phyloP scores from a whole-genome alignment of 2,888 invertebrate genomes.

The Epiperipatus broadwayi region DNA sequence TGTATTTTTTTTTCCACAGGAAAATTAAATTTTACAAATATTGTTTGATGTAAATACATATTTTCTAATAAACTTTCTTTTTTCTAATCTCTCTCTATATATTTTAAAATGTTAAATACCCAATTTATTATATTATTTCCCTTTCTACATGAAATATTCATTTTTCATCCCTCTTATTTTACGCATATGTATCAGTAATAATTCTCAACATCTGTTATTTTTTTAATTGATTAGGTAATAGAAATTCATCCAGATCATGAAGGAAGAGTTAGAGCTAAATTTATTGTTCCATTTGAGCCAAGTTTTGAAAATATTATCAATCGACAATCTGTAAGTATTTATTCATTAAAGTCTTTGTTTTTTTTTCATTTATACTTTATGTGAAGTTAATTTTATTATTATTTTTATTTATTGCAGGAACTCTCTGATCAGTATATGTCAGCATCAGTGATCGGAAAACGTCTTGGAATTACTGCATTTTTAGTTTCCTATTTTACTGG shows the following conservation, averaged over 20 bases:
- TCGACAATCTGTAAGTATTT: slow-evolving; percentile 17
- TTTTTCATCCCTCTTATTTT: too few species aligned
- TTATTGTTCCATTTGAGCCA: slow-evolving; percentile 24
- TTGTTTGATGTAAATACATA: too few species aligned
- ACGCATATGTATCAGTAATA: too few species aligned
- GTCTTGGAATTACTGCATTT: slow-evolving; percentile 39
- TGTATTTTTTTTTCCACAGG: too few species aligned
- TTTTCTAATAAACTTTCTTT: too few species aligned
- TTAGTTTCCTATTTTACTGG: slow-evolving; percentile 71
- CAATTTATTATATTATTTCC: too few species aligned
- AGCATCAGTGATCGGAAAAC: slow-evolving; percentile 26
- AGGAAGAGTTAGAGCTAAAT: slow-evolving; percentile 20
- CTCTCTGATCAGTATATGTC: slow-evolving; percentile 22
- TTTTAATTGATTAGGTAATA: slow-evolving; percentile 19
- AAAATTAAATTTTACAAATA: too few species aligned
- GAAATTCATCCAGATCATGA: slow-evolving; percentile 20
- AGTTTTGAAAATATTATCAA: slow-evolving; percentile 19
- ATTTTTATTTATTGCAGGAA: slow-evolving; percentile 10
- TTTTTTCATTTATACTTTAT: slow-evolving; percentile 13
- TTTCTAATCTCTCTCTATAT: too few species aligned
- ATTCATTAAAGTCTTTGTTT: slow-evolving; percentile 22
- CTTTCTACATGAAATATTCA: too few species aligned
- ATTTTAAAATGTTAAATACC: too few species aligned
- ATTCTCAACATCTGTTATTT: too few species aligned
- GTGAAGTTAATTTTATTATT: slow-evolving; percentile 10